Base-by-base conservation (phyloP, 2,888 invertebrate genomes). In the Chromoteleia sp. region DNA sequence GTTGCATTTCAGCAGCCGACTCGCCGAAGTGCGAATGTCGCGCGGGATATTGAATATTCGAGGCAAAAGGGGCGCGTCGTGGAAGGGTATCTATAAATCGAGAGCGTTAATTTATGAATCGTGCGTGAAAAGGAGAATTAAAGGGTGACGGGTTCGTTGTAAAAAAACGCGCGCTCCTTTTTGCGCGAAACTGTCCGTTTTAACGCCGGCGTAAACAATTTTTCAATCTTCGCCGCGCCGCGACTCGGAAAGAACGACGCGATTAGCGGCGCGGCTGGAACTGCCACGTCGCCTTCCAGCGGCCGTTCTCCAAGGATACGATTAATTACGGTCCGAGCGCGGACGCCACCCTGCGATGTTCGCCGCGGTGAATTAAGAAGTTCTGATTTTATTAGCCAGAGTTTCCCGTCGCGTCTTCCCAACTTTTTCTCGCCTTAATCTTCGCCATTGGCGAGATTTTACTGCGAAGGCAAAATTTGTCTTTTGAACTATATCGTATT, bases 401-500 rank as follows among this genome's bases (percentile, higher is more conserved):
- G 63, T 80, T 80, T 48, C 45, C 43, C 67, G 48, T 30, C 70
- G 12, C 54, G 59, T 80, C 68, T 25, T 6, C 25, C 25, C 25
- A 75, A 33, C 70, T 75, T 70, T 50, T 70, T 80, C 80, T 63
- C 70, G 59, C 63, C 59, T 80, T 80, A 70, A 80, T 80, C 80
- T 80, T 39, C 45, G 59, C 45, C 61, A 61, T 68, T 74, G 68
- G 12, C 59, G 21, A 43, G 30, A 79, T 79, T 79, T 79, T 67
- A 67, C 67, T 73, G 77, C 58, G 59, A 79, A 71, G 41, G 30
- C 25, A 10, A 73, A 79, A 25, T 58, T 19, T 73, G 73, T 79
- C 79, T 79, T 79, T 73, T 61, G 17, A 45, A 52, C 50, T 65
- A 61, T 52, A 78, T 56, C 56, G 68, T 54, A 15, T 71, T 78